Conservation (phyloP, 2,113 vertebrate genomes). For the Seriola aureovittata region DNA sequence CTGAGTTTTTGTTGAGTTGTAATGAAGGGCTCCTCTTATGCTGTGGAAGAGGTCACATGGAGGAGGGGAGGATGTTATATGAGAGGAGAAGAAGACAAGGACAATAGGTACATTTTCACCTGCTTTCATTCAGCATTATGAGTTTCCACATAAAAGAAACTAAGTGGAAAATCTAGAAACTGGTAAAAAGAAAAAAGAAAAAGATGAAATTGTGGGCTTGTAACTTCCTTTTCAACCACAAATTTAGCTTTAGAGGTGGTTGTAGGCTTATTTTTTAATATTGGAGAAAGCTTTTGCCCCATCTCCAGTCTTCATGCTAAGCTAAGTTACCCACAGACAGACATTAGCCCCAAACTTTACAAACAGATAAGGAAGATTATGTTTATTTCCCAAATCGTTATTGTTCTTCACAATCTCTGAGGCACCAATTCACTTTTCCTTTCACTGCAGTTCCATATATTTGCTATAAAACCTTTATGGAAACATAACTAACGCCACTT, state of each 20-base stretch:
- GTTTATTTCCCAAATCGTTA: not conserved
- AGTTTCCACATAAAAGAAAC: no score
- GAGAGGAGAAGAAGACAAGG: not conserved
- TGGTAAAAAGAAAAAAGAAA: no score
- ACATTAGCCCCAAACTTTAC: no score
- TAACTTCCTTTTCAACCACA: no score
- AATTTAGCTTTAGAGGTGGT: no score
- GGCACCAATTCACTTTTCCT: no score
- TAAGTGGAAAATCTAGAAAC: no score
- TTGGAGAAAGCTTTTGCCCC: no score
- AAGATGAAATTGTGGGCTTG: no score
- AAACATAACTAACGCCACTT: not conserved
- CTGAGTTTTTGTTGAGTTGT: conserved; percentile 46
- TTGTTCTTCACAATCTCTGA: not conserved
- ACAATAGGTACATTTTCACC: not conserved
- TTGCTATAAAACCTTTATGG: not conserved
- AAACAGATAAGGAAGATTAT: not conserved
- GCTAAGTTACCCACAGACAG: no score
- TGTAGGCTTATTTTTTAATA: no score
- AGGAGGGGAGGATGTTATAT: not conserved
- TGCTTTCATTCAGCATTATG: not conserved
- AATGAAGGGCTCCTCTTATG: conserved; percentile 20
- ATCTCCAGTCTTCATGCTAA: no score
- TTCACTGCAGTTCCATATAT: not conserved
- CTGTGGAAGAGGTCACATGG: not conserved